Base-by-base conservation (phyloP, 1,140 invertebrate species). In the Philopotamus ludificatus region DNA sequence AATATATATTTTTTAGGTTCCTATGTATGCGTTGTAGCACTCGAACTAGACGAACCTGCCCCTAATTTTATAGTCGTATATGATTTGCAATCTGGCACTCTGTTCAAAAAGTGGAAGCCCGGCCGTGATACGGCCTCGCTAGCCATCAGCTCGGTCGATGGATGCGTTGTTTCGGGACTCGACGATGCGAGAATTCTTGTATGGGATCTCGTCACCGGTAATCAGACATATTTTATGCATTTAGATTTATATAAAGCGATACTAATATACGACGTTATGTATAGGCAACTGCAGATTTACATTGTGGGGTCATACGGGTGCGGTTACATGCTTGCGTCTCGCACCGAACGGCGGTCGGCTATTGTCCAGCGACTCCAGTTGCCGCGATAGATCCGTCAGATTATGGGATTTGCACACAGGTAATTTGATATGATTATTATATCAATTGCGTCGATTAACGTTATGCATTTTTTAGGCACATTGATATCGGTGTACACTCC, bases 11-110 rank as follows among this genome's bases (percentile, higher is more conserved):
- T 59, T 71, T 15, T 71, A 84, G 83, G 86, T 15, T 86, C 84
- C 22, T 87, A 87, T 74, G 85, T 87, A 0, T 86, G 85, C 71
- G 86, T 87, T 62, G 84, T 84, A 50, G 84, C 84, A 23, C 82
- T 92, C 76, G 91, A 94, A 79, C 82, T 93, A 20, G 89, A 92
- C 72, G 90, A 92, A 72, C 85, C 88, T 0, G 84, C 86, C 23
- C 89, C 91, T 1, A 94, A 93, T 79, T 94, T 93, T 79, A 91
- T 95, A 57, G 90, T 93, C 39, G 91, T 94, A 22, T 95, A 94
- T 76, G 92, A 95, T 78, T 81, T 95, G n/a, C 89, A 92, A 79
- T 93, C 90, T 70, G 92, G 92, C n/a, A 94, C 91, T 1, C 74
- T 94, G 66, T 94, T 94, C 78, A 93, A 93, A 77, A 92, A 92